A percentile compares a stretch with the other conserved stretches of the same genome.
These are phyloP conservation scores for Spinus pinus DNA, from an alignment of 2,797 vertebrate genomes.

Conservation along the genomic window DNA sequence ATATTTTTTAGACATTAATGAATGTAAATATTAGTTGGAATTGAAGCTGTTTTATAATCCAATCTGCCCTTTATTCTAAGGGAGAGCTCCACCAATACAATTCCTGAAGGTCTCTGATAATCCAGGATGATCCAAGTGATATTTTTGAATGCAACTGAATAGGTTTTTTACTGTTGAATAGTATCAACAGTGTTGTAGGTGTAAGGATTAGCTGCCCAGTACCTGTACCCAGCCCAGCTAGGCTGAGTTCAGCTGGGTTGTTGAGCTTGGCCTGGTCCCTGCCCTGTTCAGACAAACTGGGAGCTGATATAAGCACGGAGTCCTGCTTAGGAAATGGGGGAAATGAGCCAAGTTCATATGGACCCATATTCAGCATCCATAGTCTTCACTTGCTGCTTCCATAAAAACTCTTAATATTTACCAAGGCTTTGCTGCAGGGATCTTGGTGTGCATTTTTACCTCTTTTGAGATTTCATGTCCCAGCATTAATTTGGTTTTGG, in stretches of 20 bases:
- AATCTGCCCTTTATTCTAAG: not conserved
- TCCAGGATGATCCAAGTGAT: not conserved
- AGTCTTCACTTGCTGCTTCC: not conserved
- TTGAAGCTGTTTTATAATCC: not conserved
- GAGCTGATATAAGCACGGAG: not conserved
- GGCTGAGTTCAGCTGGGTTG: not conserved
- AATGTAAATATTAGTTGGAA: not conserved
- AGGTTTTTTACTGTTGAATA: not conserved
- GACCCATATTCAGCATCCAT: not conserved
- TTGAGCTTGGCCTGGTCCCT: not conserved
- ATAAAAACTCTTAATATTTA: not conserved
- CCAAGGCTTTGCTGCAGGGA: not conserved
- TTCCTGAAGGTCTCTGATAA: not conserved
- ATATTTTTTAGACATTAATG: not conserved
- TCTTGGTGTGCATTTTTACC: not conserved
- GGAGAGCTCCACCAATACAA: not conserved
- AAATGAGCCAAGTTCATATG: not conserved
- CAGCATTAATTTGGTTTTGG: fast-evolving
- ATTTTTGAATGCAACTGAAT: not conserved
- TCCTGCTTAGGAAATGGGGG: not conserved
- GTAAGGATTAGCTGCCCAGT: not conserved
- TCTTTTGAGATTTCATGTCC: not conserved
- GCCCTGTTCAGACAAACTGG: not conserved
- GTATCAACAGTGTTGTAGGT: not conserved
- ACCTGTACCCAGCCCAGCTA: fast-evolving